Evolutionary conservation across 2,797 vertebrate species (phyloP).

Genomic region (Coreius guichenoti): DNA sequence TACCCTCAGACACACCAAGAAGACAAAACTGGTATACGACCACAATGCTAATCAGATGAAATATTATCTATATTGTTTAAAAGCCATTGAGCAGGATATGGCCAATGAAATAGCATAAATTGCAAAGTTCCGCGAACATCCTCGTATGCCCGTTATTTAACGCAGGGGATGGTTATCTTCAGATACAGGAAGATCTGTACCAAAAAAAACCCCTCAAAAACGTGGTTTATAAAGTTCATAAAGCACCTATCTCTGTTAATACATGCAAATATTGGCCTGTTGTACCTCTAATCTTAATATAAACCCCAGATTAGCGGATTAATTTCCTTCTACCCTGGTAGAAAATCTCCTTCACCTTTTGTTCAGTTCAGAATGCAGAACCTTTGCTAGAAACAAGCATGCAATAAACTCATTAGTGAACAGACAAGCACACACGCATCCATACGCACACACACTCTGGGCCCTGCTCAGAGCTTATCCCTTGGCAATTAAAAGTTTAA

Average conservation of each 20-base stretch:
- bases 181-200: slow-evolving; percentile 62
- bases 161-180: slow-evolving; percentile 24
- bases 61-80: slow-evolving; percentile 73
- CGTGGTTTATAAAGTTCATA: slow-evolving; percentile 48
- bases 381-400: slow-evolving; percentile 70
- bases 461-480: slow-evolving; percentile 76
- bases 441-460: slow-evolving; percentile 37
- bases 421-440: slow-evolving; percentile 46
- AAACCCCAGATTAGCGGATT: slow-evolving; percentile 79
- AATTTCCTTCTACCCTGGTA: slow-evolving; percentile 72
- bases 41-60: slow-evolving; percentile 73
- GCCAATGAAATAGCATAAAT: slow-evolving; percentile 49
- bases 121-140: slow-evolving; percentile 33
- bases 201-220: slow-evolving; percentile 16
- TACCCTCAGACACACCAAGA: slow-evolving; percentile 31
- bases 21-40: slow-evolving; percentile 36
- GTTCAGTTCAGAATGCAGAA: slow-evolving; percentile 72
- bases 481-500: slow-evolving; percentile 84
- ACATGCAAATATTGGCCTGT: slow-evolving; percentile 70
- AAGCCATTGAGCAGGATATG: slow-evolving; percentile 72
- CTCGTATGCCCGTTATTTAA: slow-evolving; percentile 41
- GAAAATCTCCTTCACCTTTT: slow-evolving; percentile 75
- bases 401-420: slow-evolving; percentile 75
- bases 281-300: slow-evolving; percentile 73
- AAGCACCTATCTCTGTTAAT: slow-evolving; percentile 33